A percentile compares a stretch with the other conserved stretches of the same genome.
phyloP scores from a whole-genome alignment of 1,140 invertebrate genomes.

The Phthorimaea operculella region DNA sequence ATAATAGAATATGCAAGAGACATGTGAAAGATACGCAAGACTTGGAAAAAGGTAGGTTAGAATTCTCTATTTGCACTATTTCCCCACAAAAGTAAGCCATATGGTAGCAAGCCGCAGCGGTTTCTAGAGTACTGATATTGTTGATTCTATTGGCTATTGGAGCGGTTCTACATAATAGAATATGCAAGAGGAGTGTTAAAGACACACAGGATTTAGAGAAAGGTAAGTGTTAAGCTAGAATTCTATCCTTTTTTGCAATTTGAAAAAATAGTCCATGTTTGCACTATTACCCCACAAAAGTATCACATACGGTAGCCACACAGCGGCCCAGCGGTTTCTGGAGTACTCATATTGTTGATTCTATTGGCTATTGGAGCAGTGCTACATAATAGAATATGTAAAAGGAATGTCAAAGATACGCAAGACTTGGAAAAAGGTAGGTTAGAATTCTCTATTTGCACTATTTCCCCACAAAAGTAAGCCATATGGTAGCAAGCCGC shows the following conservation, averaged over 20 bases:
- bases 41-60: background rate
- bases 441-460: background rate
- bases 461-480: no score
- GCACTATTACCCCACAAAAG: no score
- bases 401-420: background rate
- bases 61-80: no score
- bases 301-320: no score
- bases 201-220: background rate
- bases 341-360: background rate
- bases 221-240: background rate
- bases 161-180: background rate
- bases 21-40: background rate
- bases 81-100: no score
- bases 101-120: no score
- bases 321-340: background rate
- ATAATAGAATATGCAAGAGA: conserved; percentile 1
- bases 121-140: background rate
- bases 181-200: background rate
- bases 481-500: no score
- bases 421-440: background rate
- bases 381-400: background rate
- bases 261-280: no score
- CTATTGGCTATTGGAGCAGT: background rate
- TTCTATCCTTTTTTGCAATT: no score
- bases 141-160: background rate